These are phyloP conservation scores for Trissolcus brochymenae DNA, from an alignment of 2,888 invertebrate species.

Conservation along the genomic window DNA sequence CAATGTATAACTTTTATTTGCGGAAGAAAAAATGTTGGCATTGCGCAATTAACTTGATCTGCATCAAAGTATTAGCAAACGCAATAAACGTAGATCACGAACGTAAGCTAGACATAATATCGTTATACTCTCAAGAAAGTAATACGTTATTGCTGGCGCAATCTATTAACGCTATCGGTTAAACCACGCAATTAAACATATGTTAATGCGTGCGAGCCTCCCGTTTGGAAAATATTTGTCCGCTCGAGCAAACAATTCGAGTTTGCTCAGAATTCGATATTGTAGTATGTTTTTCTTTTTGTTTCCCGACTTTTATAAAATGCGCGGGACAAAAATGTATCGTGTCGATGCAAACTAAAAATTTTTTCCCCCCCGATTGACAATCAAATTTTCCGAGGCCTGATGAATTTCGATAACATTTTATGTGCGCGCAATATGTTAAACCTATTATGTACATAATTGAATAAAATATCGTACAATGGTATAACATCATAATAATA, in stretches of 20 bases:
- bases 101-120: slow-evolving; percentile 11
- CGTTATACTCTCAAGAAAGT: slow-evolving; percentile 7
- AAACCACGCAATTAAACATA: slow-evolving; percentile 2
- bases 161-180: slow-evolving; percentile 2
- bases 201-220: not conserved
- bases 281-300: too few species aligned
- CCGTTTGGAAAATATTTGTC: not conserved
- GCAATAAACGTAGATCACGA: slow-evolving; percentile 23
- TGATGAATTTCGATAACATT: too few species aligned
- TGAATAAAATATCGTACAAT: slow-evolving; percentile 33
- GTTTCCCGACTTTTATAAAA: too few species aligned
- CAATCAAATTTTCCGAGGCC: slow-evolving; percentile 17
- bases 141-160: not conserved
- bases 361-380: slow-evolving; percentile 1
- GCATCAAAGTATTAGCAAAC: slow-evolving; percentile 28
- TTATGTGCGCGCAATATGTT: slow-evolving; percentile 14
- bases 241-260: too few species aligned
- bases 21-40: slow-evolving; percentile 4
- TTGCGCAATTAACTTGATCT: slow-evolving; percentile 17
- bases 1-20: not conserved
- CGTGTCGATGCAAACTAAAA: not conserved
- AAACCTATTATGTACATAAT: slow-evolving; percentile 36
- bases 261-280: too few species aligned
- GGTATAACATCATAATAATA: slow-evolving; percentile 41
- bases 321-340: too few species aligned